Evolutionary conservation across 2,888 invertebrate genomes (phyloP), one percentile per base, ranked within the genome.

Genomic region (Pristionchus arcanus): DNA sequence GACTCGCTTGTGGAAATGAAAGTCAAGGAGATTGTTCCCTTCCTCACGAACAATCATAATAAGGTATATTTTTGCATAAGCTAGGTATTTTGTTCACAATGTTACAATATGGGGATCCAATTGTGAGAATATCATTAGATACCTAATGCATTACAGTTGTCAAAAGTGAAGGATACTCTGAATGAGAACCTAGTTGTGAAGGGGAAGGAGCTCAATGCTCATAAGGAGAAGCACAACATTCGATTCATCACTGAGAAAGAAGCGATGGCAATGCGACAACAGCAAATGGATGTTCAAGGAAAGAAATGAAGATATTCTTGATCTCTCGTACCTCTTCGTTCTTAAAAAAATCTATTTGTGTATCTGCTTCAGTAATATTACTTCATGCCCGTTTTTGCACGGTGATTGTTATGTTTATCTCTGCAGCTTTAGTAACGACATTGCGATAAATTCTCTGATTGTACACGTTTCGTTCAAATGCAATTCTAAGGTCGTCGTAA

Each of bases 211-310:
- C 89, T 94, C 88, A 94, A 94, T 89, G 85, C 87, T 2, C 92
- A 94, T 92, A 93, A 93, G 81, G 89, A 90, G 42, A 91, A 92
- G 55, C 92, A 94, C 91, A 94, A 94, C 90, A 94, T 94, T 85
- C 92, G 93, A 15, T 89, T 94, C 37, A 90, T 94, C 49, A 91
- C 92, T 37, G 92, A 94, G 77, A 92, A 94, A 83, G 94, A 94
- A 85, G 90, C 92, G 4, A 77, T 90, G 68, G 92, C 92, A 83
- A 53, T 93, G 66, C 91, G 91, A 81, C 90, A 91, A 90, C 91
- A 92, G 34, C 91, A 93, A 83, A 87, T 89, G 42, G 68, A 31
- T n/a, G 71, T 49, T 21, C n/a, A n/a, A 49, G 68, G n/a, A 5
- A 87, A 87, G 87, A 71, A 87, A n/a, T 87, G 68, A 87, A 34